Base-by-base conservation (phyloP, 2,888 invertebrate species). In the Drymonia ruficornis region DNA sequence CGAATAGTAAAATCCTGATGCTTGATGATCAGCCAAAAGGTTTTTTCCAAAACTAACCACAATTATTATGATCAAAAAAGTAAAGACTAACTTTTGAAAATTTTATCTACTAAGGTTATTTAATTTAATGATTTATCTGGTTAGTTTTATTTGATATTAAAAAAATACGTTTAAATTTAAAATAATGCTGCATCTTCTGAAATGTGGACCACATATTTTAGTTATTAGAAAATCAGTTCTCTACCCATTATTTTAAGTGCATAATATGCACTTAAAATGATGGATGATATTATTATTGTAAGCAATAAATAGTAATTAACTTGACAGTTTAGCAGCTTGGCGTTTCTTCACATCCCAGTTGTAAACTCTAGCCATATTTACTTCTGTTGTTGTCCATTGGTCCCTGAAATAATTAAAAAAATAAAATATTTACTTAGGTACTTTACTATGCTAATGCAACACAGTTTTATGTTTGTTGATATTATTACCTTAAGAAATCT, bases 321-420 rank as follows among this genome's bases (percentile, higher is more conserved):
- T 83, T 56, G 82, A 78, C 28, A 77, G 89, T 79, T 95, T 95
- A 42, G 95, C 95, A 40, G 96, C 95, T 87, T 98, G 97, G 65
- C 98, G 95, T 80, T 96, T 95, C 86, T 98, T 99, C 3, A 99
- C 98, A 91, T 99, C 98, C 99, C 99, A 99, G 87, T 99, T 99
- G 86, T 97, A 99, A 23, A 99, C 98, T 81, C 99, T 94, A 31
- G 99, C 99, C 98, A 99, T 99, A 86, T 99, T 99, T 23, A 99
- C 99, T 95, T 99, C 99, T 46, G 98, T 98, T 18, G 99, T 99
- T 15, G 99, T 99, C 79, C 98, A 97, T 89, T 99, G 99, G 93
- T 99, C 99, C 79, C 99, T 96, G 83, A 71, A 94, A 93, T 56
- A 66, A 46, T 34, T 53, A 49, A 53, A 18, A 46, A 29, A 44